These are phyloP conservation scores for Pecten maximus DNA, from an alignment of 2,888 invertebrate genomes.

Conservation along the genomic window DNA sequence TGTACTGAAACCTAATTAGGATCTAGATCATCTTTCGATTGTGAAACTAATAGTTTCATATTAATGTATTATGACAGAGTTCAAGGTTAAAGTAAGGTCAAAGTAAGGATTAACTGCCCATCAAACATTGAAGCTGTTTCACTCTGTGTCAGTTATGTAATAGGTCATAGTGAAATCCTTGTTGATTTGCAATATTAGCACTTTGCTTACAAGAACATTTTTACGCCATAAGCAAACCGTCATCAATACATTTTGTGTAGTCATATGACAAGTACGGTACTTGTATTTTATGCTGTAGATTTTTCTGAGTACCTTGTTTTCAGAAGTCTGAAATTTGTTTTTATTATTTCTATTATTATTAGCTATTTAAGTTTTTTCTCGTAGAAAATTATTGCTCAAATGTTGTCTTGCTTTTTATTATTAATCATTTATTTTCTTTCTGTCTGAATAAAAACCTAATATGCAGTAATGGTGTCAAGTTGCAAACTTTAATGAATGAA, in stretches of 20 bases:
- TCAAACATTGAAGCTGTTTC: neutral
- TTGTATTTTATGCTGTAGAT: neutral
- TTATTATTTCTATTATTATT: conserved; percentile 1
- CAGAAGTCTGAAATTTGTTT: conserved; percentile 30
- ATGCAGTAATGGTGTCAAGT: conserved; percentile 26
- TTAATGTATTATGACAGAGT: neutral
- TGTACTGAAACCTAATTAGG: neutral
- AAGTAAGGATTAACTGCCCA: neutral
- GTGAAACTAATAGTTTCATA: too few relatives aligned
- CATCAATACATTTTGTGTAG: neutral
- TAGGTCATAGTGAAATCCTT: conserved; percentile 1
- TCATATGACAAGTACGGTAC: neutral
- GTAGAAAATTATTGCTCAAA: conserved; percentile 31
- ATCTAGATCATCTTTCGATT: neutral
- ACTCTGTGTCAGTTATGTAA: neutral
- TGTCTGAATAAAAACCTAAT: neutral
- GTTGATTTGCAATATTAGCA: conserved; percentile 8
- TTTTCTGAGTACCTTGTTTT: neutral
- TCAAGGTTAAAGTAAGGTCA: neutral
- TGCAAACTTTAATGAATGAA: neutral
- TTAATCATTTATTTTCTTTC: conserved; percentile 16
- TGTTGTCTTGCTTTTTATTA: conserved; percentile 1
- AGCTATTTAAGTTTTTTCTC: conserved; percentile 10
- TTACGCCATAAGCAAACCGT: neutral
- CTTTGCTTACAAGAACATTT: neutral